These are phyloP conservation scores for Morpho helenor DNA, from an alignment of 2,888 invertebrate genomes.

Conservation along the genomic window DNA sequence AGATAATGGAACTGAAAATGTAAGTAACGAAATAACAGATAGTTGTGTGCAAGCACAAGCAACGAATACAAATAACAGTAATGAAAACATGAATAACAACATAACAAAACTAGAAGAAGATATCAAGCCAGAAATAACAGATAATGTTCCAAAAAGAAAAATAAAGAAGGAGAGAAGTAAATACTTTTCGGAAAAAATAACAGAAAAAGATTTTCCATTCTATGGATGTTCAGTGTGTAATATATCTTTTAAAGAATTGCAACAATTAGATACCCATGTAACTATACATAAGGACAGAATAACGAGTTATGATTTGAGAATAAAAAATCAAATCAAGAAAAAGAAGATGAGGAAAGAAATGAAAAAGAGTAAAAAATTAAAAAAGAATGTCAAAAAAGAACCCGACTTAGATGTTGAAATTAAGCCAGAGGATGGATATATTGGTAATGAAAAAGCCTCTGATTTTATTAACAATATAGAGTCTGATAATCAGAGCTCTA, in stretches of 20 bases:
- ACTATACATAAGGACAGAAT: slow-evolving; percentile 57
- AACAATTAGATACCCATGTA: slow-evolving; percentile 58
- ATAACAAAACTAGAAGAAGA: slow-evolving; percentile 26
- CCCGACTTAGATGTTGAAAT: slow-evolving; percentile 47
- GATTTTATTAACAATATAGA: slow-evolving; percentile 34
- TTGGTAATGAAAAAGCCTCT: slow-evolving; percentile 51
- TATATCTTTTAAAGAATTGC: slow-evolving; percentile 45
- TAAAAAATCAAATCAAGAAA: slow-evolving; percentile 53
- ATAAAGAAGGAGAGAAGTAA: slow-evolving; percentile 43
- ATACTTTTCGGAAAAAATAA: slow-evolving; percentile 61
- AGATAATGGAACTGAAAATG: neutral
- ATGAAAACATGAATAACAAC: slow-evolving; percentile 2
- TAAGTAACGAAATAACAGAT: slow-evolving; percentile 1
- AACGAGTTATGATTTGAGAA: slow-evolving; percentile 60
- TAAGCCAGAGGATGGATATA: slow-evolving; percentile 67
- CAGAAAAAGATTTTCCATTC: slow-evolving; percentile 54
- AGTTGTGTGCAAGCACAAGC: neutral
- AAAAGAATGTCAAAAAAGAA: slow-evolving; percentile 37
- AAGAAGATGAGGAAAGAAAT: slow-evolving; percentile 54
- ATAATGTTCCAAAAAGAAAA: slow-evolving; percentile 29
- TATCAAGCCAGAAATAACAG: slow-evolving; percentile 34
- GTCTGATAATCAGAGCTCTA: slow-evolving; percentile 23
- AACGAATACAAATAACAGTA: slow-evolving; percentile 8
- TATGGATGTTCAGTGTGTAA: slow-evolving; percentile 66
- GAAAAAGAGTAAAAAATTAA: slow-evolving; percentile 48